Evolutionary conservation across 1,140 invertebrate genomes (phyloP).

Genomic region (Planococcus citri): DNA sequence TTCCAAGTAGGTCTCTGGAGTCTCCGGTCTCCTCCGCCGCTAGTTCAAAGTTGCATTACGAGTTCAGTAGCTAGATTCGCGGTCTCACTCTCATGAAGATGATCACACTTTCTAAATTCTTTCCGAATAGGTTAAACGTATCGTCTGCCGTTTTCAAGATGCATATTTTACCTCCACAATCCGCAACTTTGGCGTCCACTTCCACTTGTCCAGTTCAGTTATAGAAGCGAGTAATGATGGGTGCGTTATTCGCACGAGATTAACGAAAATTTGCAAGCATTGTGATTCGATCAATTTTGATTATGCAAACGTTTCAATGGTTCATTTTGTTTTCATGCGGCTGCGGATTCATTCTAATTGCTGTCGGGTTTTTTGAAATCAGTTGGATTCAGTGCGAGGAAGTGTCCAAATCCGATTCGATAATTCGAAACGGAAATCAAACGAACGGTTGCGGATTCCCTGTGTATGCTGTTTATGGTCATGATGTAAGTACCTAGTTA

Average conservation of each 20-base stretch:
- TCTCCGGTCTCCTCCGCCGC: no score
- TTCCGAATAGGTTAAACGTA: background rate
- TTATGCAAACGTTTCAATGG: background rate
- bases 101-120: no score
- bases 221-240: background rate
- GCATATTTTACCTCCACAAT: background rate
- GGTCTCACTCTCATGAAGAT: no score
- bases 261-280: background rate
- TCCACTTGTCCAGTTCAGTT: background rate
- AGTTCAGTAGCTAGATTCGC: no score
- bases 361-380: conserved; percentile 27
- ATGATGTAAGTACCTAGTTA: conserved; percentile 24
- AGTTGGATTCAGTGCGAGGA: conserved; percentile 27
- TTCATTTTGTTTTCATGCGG: background rate
- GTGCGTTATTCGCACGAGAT: background rate
- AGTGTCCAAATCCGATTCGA: background rate
- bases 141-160: no score
- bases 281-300: background rate
- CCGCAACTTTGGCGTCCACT: no score
- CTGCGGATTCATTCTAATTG: conserved; percentile 24
- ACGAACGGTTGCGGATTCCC: background rate
- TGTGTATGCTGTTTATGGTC: conserved; percentile 23
- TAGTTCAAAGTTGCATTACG: no score
- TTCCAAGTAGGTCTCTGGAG: no score
- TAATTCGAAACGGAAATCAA: no score